A percentile compares a stretch with the other conserved stretches of the same genome.
Evolutionary conservation across 1,140 invertebrate genomes (phyloP).

Genomic region (Muscidifurax raptorellus): DNA sequence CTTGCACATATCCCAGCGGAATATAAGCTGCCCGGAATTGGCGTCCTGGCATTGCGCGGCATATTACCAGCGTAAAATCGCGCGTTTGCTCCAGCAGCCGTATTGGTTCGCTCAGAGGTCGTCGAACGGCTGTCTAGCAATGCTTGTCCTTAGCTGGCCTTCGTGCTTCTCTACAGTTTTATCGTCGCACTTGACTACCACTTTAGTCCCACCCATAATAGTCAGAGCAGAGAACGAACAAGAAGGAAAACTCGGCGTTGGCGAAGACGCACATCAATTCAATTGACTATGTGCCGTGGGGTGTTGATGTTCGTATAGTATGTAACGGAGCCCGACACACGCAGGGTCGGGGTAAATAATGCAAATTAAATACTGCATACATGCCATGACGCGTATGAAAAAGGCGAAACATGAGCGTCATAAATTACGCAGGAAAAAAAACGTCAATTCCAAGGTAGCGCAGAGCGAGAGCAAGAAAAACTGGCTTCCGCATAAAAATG

Average conservation of each 20-base stretch:
- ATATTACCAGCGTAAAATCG: background rate
- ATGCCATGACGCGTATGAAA: background rate
- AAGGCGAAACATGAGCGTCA: background rate
- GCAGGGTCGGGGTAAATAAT: background rate
- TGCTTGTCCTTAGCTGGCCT: slow-evolving; percentile 24
- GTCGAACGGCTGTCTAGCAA: background rate
- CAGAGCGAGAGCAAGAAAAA: background rate
- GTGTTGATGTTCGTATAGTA: too few species aligned
- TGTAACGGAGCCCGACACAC: background rate
- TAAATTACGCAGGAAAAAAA: background rate
- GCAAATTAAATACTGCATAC: background rate
- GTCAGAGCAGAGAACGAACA: too few species aligned
- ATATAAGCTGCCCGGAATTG: slow-evolving; percentile 22
- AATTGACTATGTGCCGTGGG: too few species aligned
- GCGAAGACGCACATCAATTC: too few species aligned
- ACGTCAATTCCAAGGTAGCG: background rate
- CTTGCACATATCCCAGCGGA: too few species aligned
- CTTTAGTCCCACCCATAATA: too few species aligned
- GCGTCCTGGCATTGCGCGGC: background rate
- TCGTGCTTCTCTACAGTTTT: too few species aligned
- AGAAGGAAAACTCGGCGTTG: too few species aligned
- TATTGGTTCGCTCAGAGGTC: background rate
- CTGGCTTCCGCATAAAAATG: too few species aligned
- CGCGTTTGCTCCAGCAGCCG: background rate
- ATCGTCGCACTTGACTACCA: too few species aligned